Evolutionary conservation across 2,113 vertebrate species (phyloP), one percentile per base, ranked within the genome.

Genomic region (Upupa epops): DNA sequence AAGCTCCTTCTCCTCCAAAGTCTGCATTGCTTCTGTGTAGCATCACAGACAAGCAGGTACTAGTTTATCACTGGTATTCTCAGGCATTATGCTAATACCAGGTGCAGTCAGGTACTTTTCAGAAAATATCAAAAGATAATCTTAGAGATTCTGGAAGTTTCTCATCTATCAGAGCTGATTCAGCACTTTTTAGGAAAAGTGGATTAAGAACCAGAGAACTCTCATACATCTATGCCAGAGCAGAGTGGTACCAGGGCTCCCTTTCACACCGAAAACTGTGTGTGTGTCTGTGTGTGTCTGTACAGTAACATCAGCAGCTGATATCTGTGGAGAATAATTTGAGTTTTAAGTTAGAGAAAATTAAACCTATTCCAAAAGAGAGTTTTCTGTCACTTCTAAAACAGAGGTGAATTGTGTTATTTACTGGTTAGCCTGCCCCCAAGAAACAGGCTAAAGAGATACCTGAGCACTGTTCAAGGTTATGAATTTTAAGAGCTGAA

Each of bases 261-360:
- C 24, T 45, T 34, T 17, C 3, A 1, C 65, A 46, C 13, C 17
- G 32, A 70, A 32, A 36, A 8, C 17, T 64, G 5, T n/a, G n/a
- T n/a, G 0, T 15, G 8, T 28, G 5, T 21, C 25, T 64, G n/a
- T 52, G 0, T 15, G 8, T 28, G 5, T 21, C 25, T 64, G n/a
- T 52, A 49, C 69, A 32, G 4, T 24, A 25, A 36, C 26, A 12
- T 49, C 12, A 3, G 3, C 0, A 0, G 10, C 24, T 29, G 24
- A 6, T 58, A 58, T 70, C 80, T 61, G 17, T 40, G 25, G 52
- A 73, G 46, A 22, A 11, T 3, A 54, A 36, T 32, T 18, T 36
- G 18, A 37, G 8, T 52, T 83, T 61, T 60, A 55, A 54, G n/a
- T 28, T 71, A n/a, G 15, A 56, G 31, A 65, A 49, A 76, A 68